phyloP scores from a whole-genome alignment of 2,797 vertebrate species.

The Scolopax bukidnonensis region DNA sequence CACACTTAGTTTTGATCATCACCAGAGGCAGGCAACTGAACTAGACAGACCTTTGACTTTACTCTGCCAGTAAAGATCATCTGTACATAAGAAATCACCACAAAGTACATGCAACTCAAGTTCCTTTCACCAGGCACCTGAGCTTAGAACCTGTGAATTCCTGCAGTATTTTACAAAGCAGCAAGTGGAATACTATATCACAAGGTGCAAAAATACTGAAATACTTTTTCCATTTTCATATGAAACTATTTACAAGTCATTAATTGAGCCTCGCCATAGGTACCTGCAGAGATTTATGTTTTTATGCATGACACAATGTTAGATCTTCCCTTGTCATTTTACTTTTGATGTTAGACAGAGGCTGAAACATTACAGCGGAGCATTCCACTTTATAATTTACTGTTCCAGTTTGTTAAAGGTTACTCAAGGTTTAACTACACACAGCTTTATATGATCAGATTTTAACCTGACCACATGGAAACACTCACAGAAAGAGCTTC shows the following conservation, averaged over 20 bases:
- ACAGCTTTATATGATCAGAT: background rate
- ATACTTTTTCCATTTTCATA: background rate
- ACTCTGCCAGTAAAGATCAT: background rate
- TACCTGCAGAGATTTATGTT: background rate
- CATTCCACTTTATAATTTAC: background rate
- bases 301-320: background rate
- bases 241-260: background rate
- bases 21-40: background rate
- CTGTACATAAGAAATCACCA: background rate
- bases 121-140: background rate
- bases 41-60: background rate
- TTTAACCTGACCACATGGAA: background rate
- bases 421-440: background rate
- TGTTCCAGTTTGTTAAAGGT: background rate
- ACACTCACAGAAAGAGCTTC: background rate
- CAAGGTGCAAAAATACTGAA: background rate
- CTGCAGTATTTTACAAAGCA: background rate
- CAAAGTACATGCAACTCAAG: background rate
- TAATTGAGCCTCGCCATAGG: background rate
- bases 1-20: background rate
- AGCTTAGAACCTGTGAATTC: background rate
- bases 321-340: background rate
- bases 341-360: background rate
- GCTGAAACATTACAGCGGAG: background rate
- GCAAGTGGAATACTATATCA: background rate